Base-by-base conservation (phyloP, 2,888 invertebrate genomes). In the Latheticus oryzae region DNA sequence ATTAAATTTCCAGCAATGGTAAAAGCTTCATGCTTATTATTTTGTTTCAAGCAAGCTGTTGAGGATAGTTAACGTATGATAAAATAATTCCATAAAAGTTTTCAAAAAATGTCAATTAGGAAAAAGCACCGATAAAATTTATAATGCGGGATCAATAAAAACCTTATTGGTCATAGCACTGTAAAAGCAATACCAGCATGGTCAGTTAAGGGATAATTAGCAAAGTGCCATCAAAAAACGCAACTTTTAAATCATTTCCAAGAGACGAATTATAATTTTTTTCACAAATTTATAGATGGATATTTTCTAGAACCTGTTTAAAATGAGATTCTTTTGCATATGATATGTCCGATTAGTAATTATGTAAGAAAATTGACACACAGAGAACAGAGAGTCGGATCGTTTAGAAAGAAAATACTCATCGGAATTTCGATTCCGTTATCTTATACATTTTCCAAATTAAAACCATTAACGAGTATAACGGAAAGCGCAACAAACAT, bases 1-100 rank as follows among this genome's bases (percentile, higher is more conserved):
- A 33, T 48, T n/a, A n/a, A n/a, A n/a, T n/a, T 48, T 35, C 35
- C 11, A 17, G 37, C 35, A 5, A 35, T 48, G 30, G 35, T 48
- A 35, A 48, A 48, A 48, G 5, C 16, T 23, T 28, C 23, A 42
- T n/a, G n/a, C 16, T 16, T 8, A 5, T 42, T 16, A 23, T 28
- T 28, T 28, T 28, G 16, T 28, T 11, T 16, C 15, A n/a, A n/a
- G n/a, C n/a, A n/a, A n/a, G n/a, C n/a, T n/a, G n/a, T n/a, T n/a
- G n/a, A n/a, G n/a, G n/a, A n/a, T n/a, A n/a, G n/a, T n/a, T n/a
- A n/a, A n/a, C n/a, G n/a, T n/a, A n/a, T n/a, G n/a, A 21, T n/a
- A 7, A 21, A 21, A 21, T 9, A n/a, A 9, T 24, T 24, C 24
- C 24, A 24, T 24, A 5, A 24, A 24, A 24, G n/a, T 2, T 8